Evolutionary conservation across 2,797 vertebrate species (phyloP).

Genomic region (Schizopygopsis malacanthus): DNA sequence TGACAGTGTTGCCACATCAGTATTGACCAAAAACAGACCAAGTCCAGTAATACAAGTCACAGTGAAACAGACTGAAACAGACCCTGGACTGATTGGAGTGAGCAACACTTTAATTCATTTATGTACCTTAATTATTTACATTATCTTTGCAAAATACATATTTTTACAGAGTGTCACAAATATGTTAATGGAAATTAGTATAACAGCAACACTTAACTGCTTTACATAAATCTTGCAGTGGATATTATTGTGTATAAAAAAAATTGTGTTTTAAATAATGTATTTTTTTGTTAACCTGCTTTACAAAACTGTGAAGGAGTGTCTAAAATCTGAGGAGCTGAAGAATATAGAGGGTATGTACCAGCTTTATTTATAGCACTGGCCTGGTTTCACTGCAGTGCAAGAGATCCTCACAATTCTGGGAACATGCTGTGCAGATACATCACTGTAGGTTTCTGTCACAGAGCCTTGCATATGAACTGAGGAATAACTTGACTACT

Average conservation of each 20-base stretch:
- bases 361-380: slow-evolving; percentile 38
- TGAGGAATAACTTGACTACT: slow-evolving; percentile 36
- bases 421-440: slow-evolving; percentile 23
- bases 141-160: neutral
- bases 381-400: slow-evolving; percentile 40
- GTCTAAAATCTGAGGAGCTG: slow-evolving; percentile 75
- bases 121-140: neutral
- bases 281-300: slow-evolving; percentile 34
- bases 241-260: neutral
- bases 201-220: neutral
- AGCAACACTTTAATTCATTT: slow-evolving; percentile 63
- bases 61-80: slow-evolving; percentile 81
- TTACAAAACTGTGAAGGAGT: slow-evolving; percentile 70
- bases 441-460: slow-evolving; percentile 23
- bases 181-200: neutral
- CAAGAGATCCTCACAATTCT: slow-evolving; percentile 28
- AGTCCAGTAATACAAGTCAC: slow-evolving; percentile 87
- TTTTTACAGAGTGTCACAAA: neutral
- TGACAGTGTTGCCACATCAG: slow-evolving; percentile 77
- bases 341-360: slow-evolving; percentile 74
- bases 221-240: neutral
- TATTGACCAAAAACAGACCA: slow-evolving; percentile 74
- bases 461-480: slow-evolving; percentile 32
- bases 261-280: neutral
- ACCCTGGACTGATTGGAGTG: slow-evolving; percentile 81